Conservation (phyloP, 2,797 vertebrate genomes). For the Margarornis squamiger region DNA sequence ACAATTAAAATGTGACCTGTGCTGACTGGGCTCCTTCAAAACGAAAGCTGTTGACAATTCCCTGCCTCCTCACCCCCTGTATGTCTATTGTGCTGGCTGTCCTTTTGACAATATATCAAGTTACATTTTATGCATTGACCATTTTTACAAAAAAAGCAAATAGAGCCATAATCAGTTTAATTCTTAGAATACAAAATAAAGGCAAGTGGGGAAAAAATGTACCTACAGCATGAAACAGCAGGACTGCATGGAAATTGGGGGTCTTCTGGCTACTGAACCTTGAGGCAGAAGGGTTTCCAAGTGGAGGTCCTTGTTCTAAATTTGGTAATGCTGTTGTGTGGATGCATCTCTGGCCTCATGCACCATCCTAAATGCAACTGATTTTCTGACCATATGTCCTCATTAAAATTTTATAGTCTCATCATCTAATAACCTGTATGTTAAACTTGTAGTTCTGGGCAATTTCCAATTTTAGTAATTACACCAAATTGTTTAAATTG, state of each 20-base stretch:
- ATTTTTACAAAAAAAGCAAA: neutral
- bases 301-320: neutral
- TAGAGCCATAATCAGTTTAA: neutral
- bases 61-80: neutral
- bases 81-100: neutral
- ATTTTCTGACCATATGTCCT: neutral
- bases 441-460: neutral
- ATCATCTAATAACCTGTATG: neutral
- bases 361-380: neutral
- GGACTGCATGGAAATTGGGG: rapidly evolving
- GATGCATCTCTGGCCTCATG: neutral
- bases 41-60: neutral
- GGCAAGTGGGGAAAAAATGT: neutral
- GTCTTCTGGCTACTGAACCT: neutral
- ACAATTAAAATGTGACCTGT: neutral
- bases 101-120: neutral
- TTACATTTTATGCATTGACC: neutral
- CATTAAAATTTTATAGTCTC: neutral
- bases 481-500: neutral
- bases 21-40: neutral
- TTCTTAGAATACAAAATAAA: neutral
- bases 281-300: neutral
- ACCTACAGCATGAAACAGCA: neutral
- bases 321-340: neutral
- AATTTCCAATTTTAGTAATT: neutral